Percentiles rank a stretch among this genome's conserved stretches.
Conservation (phyloP, 2,888 invertebrate genomes). For the Hypomecis punctinalis region DNA sequence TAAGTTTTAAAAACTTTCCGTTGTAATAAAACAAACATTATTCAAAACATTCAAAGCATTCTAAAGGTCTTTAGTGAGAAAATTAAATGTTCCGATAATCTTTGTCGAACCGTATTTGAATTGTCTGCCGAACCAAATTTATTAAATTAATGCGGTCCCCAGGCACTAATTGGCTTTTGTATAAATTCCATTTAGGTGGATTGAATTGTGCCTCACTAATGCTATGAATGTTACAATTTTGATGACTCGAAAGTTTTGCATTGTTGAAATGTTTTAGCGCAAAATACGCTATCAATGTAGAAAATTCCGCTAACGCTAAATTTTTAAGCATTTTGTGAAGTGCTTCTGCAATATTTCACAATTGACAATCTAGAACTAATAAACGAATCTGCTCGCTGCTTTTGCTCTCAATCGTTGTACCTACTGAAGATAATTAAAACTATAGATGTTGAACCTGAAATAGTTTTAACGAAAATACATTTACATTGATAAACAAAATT, state of each 20-base stretch:
- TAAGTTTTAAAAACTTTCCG: too few relatives aligned
- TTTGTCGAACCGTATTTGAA: slow-evolving; percentile 51
- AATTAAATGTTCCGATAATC: slow-evolving; percentile 53
- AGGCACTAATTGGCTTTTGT: slow-evolving; percentile 62
- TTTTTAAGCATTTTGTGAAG: slow-evolving; percentile 3
- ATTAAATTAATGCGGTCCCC: slow-evolving; percentile 58
- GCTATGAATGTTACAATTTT: slow-evolving; percentile 30
- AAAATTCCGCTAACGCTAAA: not conserved
- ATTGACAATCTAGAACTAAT: slow-evolving; percentile 30
- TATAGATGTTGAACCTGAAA: too few relatives aligned
- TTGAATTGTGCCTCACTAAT: slow-evolving; percentile 53
- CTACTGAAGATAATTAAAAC: not conserved
- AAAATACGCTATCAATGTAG: slow-evolving; percentile 15
- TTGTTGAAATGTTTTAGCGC: not conserved
- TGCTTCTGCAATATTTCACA: slow-evolving; percentile 20
- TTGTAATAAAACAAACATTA: slow-evolving; percentile 7
- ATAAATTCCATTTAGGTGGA: slow-evolving; percentile 54
- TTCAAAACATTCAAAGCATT: slow-evolving; percentile 35
- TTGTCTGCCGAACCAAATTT: slow-evolving; percentile 55
- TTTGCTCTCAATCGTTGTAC: slow-evolving; percentile 32
- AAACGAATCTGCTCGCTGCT: slow-evolving; percentile 27
- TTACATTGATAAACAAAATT: too few relatives aligned
- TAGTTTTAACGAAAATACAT: too few relatives aligned
- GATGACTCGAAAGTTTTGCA: not conserved
- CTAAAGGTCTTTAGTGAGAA: slow-evolving; percentile 44